phyloP scores from a whole-genome alignment of 2,113 vertebrate species.

The Gila orcuttii region DNA sequence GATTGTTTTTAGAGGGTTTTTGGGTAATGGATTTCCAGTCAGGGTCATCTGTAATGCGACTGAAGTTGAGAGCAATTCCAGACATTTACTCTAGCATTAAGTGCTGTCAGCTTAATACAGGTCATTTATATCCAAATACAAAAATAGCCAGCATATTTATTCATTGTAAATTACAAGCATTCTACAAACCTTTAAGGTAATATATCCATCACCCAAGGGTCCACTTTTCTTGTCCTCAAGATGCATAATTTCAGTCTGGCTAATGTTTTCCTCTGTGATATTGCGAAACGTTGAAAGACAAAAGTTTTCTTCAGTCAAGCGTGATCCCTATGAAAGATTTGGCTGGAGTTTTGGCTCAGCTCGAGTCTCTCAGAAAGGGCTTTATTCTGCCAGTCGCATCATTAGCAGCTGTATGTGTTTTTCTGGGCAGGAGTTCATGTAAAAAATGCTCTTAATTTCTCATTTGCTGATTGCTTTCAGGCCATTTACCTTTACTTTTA shows the following conservation, averaged over 20 bases:
- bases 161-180: background rate
- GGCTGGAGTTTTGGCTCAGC: slow-evolving; percentile 23
- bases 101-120: background rate
- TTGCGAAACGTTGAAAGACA: slow-evolving; percentile 32
- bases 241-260: background rate
- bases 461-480: slow-evolving; percentile 20
- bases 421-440: slow-evolving; percentile 7
- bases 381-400: slow-evolving; percentile 17
- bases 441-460: slow-evolving; percentile 24
- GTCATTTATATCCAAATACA: slow-evolving; percentile 21
- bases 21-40: background rate
- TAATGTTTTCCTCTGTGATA: background rate
- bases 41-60: background rate
- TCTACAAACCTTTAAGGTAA: background rate
- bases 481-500: slow-evolving; percentile 13
- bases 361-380: background rate
- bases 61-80: background rate
- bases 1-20: background rate
- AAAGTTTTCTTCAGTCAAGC: slow-evolving; percentile 19
- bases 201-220: slow-evolving; percentile 1
- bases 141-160: background rate
- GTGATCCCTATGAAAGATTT: slow-evolving; percentile 7
- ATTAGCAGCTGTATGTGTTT: slow-evolving; percentile 33
- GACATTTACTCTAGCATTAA: slow-evolving; percentile 1
- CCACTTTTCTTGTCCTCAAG: slow-evolving; percentile 15